Base-by-base conservation (phyloP, 35 echinoderm and acorn worm species). In the Apostichopus parvimensis region DNA sequence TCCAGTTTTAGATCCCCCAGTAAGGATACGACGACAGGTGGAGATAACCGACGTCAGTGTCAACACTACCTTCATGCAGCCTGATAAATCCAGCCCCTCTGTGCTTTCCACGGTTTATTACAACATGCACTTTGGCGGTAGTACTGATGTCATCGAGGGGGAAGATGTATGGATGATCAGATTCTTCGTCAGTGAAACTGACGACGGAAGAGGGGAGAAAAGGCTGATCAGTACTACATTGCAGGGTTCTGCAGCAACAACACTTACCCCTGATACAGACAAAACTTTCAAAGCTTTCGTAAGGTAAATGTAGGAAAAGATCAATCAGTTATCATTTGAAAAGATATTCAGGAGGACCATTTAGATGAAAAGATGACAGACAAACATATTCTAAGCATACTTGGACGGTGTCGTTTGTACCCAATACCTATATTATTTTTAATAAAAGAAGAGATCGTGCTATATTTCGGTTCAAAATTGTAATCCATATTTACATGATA, bases 91-190 rank as follows among this genome's bases (percentile, higher is more conserved):
- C 1, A 83, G 80, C 20, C 1, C 79, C 5, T 54, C 20, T 57
- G 80, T 83, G 12, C 11, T 20, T 54, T 56, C 52, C 53, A 57
- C 53, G 7, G 13, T 83, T 83, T 83, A 56, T 14, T 83, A 83
- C 53, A 83, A 7, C 4, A 17, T 83, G 11, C 53, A 6, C 8
- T 83, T 83, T 83, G 54, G 80, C 17, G 5, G 17, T 5, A 20
- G 17, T 18, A 83, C 80, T 9, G 20, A 21, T 15, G 80, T 83
- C 80, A 83, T 83, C 4, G 53, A 83, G 13, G 80, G 80, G 0
- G 80, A 83, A 56, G 56, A 83, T 55, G 21, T 83, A 56, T 83
- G 80, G 80, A 13, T 17, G 6, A 83, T 83, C 53, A 83, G 56
- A 15, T 83, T 83, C 56, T 83, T 83, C 21, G 80, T 55, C 13